Percentiles rank a stretch among this genome's conserved stretches.
phyloP scores from a whole-genome alignment of 2,797 vertebrate species.

The Okamejei kenojei region DNA sequence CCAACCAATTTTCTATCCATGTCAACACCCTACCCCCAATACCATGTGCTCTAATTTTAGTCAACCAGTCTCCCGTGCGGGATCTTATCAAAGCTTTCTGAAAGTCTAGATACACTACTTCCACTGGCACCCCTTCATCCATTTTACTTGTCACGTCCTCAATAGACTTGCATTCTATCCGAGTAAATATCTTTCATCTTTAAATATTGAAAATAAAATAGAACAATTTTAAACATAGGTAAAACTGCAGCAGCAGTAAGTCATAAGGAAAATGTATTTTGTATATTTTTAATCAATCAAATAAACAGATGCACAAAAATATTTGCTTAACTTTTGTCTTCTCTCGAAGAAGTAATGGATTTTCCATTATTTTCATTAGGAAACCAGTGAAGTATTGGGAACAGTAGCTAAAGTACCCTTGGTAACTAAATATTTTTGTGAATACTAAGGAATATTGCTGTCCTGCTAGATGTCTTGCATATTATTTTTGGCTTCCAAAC shows the following conservation, averaged over 20 bases:
- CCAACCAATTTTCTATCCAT: too few species aligned
- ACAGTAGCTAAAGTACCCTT: background rate
- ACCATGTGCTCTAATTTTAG: too few species aligned
- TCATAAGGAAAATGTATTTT: background rate
- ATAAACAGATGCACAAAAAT: background rate
- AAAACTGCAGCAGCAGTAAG: background rate
- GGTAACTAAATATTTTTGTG: constrained; percentile 35
- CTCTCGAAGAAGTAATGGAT: background rate
- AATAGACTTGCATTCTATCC: background rate
- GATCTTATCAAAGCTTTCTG: too few species aligned
- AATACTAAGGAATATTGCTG: background rate
- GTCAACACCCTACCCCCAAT: too few species aligned
- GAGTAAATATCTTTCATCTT: background rate
- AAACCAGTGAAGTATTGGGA: background rate
- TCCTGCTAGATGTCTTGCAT: background rate
- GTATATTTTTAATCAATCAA: background rate
- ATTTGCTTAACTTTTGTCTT: background rate
- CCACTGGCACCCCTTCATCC: too few species aligned
- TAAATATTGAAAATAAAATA: background rate
- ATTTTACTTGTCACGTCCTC: too few species aligned
- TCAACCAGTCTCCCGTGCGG: too few species aligned
- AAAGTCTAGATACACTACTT: too few species aligned
- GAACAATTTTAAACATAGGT: background rate
- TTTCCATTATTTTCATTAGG: constrained; percentile 28
- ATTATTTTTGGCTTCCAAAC: constrained; percentile 5